phyloP scores from a whole-genome alignment of 2,888 invertebrate species.

The Drosophila melanocephala region DNA sequence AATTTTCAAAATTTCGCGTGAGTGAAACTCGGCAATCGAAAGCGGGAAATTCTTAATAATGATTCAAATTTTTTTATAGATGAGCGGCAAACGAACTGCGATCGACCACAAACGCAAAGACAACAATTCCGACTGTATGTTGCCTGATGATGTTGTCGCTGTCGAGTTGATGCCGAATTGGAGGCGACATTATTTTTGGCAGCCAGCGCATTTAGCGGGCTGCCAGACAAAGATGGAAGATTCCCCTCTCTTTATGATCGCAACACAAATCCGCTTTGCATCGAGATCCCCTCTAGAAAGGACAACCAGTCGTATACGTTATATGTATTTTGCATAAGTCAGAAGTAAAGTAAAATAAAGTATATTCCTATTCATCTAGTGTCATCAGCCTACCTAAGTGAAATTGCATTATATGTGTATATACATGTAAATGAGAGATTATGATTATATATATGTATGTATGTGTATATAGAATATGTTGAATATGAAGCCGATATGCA shows the following conservation, averaged over 20 bases:
- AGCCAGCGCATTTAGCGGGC: conserved; percentile 41
- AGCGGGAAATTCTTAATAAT: background rate
- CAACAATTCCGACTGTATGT: conserved; percentile 74
- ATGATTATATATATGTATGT: conserved; percentile 2
- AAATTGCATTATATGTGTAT: conserved; percentile 13
- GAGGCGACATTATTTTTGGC: conserved; percentile 65
- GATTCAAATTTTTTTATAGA: conserved; percentile 5
- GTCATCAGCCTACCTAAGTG: conserved; percentile 55
- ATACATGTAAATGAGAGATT: conserved; percentile 7
- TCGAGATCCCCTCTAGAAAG: conserved; percentile 5
- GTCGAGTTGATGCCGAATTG: conserved; percentile 43
- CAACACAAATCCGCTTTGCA: conserved; percentile 13
- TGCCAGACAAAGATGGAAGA: conserved; percentile 6
- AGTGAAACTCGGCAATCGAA: background rate
- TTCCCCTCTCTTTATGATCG: conserved; percentile 28
- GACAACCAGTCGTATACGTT: background rate
- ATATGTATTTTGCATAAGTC: conserved; percentile 6
- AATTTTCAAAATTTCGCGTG: background rate
- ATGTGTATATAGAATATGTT: background rate
- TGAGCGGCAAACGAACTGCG: conserved; percentile 46
- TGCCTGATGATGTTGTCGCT: conserved; percentile 29
- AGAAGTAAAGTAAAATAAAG: background rate
- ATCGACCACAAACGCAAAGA: conserved; percentile 78
- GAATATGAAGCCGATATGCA: background rate
- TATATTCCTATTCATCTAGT: conserved; percentile 37